phyloP scores from a whole-genome alignment of 1,140 invertebrate genomes.

The Euura lappo region DNA sequence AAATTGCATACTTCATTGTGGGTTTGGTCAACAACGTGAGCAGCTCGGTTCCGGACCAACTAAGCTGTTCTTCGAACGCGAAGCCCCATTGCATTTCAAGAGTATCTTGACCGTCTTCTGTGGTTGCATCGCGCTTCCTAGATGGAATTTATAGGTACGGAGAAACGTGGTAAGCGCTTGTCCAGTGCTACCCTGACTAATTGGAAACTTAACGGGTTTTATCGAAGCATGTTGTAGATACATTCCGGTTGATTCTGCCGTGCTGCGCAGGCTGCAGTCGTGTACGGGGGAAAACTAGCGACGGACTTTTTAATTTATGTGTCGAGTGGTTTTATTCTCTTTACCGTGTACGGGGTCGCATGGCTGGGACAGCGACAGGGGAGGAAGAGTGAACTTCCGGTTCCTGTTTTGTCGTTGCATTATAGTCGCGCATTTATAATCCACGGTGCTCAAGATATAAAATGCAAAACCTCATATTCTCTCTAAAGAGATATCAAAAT shows the following conservation, averaged over 20 bases:
- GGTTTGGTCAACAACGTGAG: too few relatives aligned
- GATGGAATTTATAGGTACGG: too few relatives aligned
- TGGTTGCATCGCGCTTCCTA: neutral
- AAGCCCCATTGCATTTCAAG: too few relatives aligned
- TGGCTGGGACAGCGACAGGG: neutral
- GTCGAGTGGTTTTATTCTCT: slow-evolving; percentile 32
- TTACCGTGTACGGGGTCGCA: slow-evolving; percentile 19
- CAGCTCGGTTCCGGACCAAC: too few relatives aligned
- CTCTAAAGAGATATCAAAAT: too few relatives aligned
- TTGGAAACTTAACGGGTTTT: neutral
- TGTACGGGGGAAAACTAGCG: neutral
- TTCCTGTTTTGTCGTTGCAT: slow-evolving; percentile 35
- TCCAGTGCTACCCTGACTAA: neutral
- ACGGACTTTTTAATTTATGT: slow-evolving; percentile 31
- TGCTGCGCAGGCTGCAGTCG: slow-evolving; percentile 7
- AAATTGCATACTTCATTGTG: neutral
- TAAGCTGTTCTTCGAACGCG: too few relatives aligned
- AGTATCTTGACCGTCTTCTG: neutral
- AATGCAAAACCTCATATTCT: slow-evolving; percentile 43
- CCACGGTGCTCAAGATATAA: slow-evolving; percentile 16
- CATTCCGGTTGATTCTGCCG: neutral
- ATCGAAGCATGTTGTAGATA: neutral
- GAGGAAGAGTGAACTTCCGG: slow-evolving; percentile 28
- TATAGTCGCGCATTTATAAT: slow-evolving; percentile 31
- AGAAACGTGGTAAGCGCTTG: too few relatives aligned